phyloP scores from a whole-genome alignment of 2,797 vertebrate genomes.

The Cuniculus paca region DNA sequence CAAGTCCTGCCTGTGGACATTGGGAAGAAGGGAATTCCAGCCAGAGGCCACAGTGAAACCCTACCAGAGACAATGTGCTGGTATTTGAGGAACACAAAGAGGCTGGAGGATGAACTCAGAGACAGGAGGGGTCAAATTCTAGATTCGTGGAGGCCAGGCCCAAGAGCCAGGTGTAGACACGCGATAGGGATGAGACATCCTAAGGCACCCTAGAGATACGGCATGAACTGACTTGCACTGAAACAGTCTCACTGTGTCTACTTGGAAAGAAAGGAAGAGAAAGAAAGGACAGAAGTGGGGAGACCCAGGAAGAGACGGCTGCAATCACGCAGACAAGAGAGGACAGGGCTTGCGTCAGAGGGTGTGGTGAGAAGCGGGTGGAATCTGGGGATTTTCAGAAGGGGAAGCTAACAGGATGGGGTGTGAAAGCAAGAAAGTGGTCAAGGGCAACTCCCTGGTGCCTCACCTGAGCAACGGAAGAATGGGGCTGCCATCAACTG shows the following conservation, averaged over 20 bases:
- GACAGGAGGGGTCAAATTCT: background rate
- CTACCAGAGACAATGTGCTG: accelerated
- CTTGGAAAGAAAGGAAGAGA: background rate
- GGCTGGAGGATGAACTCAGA: background rate
- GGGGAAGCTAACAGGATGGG: background rate
- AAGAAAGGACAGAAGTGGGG: background rate
- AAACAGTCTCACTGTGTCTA: background rate
- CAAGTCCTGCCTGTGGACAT: background rate
- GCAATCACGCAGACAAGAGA: background rate
- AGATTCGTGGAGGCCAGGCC: too few species aligned
- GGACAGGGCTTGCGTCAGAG: background rate
- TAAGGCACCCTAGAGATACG: background rate
- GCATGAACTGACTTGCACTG: background rate
- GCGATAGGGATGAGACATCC: background rate
- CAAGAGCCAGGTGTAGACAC: background rate
- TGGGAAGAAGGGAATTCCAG: background rate
- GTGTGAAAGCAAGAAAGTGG: background rate
- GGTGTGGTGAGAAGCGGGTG: background rate
- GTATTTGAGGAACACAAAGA: background rate
- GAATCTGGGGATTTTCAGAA: background rate
- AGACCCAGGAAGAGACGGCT: background rate
- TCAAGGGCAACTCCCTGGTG: background rate
- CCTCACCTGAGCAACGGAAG: background rate
- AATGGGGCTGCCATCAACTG: background rate
- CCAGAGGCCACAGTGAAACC: background rate